Evolutionary conservation across 2,888 invertebrate species (phyloP).

Genomic region (Deilephila porcellus): DNA sequence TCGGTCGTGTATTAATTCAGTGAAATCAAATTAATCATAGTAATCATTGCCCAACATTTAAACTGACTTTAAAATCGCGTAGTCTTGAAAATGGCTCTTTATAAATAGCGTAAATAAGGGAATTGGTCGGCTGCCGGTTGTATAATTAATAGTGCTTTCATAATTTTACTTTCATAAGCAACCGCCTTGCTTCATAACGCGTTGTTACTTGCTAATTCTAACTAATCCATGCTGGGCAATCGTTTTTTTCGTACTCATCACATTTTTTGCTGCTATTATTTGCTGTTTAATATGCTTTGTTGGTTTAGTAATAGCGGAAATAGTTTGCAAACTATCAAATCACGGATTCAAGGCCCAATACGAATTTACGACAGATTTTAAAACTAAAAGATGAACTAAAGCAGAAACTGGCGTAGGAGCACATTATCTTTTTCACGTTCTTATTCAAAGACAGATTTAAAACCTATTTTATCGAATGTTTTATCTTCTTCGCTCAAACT

Average conservation of each 20-base stretch:
- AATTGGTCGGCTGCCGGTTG: not conserved
- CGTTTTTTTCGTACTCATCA: not conserved
- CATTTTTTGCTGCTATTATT: not conserved
- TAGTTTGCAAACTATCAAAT: too few species aligned
- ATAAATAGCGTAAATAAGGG: not conserved
- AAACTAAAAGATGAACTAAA: too few species aligned
- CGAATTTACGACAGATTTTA: too few species aligned
- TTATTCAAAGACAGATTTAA: too few species aligned
- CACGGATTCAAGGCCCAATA: too few species aligned
- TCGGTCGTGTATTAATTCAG: too few species aligned
- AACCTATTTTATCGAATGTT: too few species aligned
- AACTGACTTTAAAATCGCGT: not conserved
- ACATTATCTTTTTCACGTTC: too few species aligned
- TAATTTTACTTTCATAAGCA: constrained; percentile 26
- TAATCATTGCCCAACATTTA: not conserved
- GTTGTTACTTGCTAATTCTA: not conserved
- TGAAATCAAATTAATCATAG: too few species aligned
- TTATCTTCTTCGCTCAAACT: too few species aligned
- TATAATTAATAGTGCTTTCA: constrained; percentile 12
- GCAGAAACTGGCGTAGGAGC: too few species aligned
- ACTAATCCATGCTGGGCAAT: constrained; percentile 6
- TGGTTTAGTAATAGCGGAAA: not conserved
- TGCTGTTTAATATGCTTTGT: not conserved
- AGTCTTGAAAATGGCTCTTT: not conserved
- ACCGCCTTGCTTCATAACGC: constrained; percentile 2